These are phyloP conservation scores for Trematomus loennbergii DNA, from an alignment of 2,113 vertebrate genomes.

Conservation along the genomic window DNA sequence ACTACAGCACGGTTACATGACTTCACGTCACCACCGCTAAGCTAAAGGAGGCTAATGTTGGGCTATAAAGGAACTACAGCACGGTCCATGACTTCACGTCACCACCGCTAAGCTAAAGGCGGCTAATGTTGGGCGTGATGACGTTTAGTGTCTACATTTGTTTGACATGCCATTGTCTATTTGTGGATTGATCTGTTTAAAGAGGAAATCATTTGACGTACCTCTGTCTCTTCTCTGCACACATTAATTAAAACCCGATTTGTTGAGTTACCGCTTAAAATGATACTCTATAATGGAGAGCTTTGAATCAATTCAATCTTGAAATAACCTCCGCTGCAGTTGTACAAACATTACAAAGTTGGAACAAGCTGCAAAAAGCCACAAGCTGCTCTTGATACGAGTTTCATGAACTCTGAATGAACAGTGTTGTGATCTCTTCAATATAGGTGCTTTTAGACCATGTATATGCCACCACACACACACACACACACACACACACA, in stretches of 20 bases:
- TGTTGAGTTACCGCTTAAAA: background rate
- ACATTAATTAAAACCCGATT: background rate
- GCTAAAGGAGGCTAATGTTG: no score
- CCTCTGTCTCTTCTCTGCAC: background rate
- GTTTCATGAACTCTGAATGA: conserved; percentile 35
- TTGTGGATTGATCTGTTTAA: background rate
- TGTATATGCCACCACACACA: background rate
- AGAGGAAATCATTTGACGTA: background rate
- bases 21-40: no score
- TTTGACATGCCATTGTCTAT: background rate
- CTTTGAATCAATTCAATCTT: conserved; percentile 3
- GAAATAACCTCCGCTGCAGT: background rate
- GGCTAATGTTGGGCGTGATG: no score
- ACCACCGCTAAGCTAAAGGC: no score
- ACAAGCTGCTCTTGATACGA: conserved; percentile 13
- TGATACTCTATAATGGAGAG: background rate
- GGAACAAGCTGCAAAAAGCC: conserved; percentile 4
- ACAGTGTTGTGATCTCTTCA: conserved; percentile 42
- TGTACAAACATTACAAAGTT: background rate
- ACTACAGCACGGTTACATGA: no score
- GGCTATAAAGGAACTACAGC: no score
- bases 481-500: conserved; percentile 1
- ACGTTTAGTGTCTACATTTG: no score
- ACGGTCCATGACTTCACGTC: no score
- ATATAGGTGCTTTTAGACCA: background rate